Conservation (phyloP, 2,888 invertebrate species). For the Eurois occulta region DNA sequence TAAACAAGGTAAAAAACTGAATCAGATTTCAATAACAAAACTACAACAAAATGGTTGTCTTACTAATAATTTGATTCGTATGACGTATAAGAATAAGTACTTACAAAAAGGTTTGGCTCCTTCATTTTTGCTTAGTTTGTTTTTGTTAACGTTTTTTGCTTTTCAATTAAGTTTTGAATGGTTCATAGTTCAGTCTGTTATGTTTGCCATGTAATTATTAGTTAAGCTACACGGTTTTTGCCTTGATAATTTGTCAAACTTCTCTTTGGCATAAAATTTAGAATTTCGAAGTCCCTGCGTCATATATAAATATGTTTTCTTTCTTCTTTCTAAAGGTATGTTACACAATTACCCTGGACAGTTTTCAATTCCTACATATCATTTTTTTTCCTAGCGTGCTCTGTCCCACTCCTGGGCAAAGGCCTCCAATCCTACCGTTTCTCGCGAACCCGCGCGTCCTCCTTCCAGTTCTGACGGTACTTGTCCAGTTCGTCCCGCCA, state of each 20-base stretch:
- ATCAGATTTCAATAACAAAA: not conserved
- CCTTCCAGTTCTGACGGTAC: no score
- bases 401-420: no score
- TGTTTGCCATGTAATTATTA: conserved; percentile 17
- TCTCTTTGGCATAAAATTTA: no score
- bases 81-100: not conserved
- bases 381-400: no score
- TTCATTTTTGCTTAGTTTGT: conserved; percentile 2
- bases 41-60: conserved; percentile 5
- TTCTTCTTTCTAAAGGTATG: no score
- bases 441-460: no score
- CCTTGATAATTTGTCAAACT: no score
- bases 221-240: not conserved
- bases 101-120: conserved; percentile 8
- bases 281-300: no score
- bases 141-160: conserved; percentile 25
- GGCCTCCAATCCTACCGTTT: no score
- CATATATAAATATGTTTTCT: no score
- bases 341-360: not conserved
- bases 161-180: not conserved
- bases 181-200: not conserved
- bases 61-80: conserved; percentile 17
- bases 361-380: not conserved
- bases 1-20: not conserved
- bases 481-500: no score